Base-by-base conservation (phyloP, 1,140 invertebrate genomes). In the Euglossa dilemma region DNA sequence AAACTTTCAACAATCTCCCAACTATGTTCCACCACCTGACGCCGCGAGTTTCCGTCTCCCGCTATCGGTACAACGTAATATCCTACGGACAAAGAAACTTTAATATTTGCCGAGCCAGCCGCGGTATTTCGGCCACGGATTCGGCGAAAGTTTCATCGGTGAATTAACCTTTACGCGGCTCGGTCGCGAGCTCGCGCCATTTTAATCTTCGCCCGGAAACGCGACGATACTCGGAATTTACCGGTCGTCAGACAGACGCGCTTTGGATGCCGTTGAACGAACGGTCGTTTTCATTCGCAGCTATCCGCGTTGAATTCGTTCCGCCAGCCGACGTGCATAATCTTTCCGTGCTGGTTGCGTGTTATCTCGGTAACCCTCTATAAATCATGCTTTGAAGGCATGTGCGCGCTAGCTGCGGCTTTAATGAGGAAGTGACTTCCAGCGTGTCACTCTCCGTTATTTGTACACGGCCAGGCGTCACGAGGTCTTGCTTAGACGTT, bases 381-480 rank as follows among this genome's bases (percentile, higher is more conserved):
- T 66, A 81, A 81, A 83, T 77, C 80, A 83, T 77, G 74, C 73
- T 83, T 77, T 83, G 64, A 70, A 70, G 36, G 64, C 54, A 25
- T 78, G 54, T 63, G 64, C 16, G 56, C 52, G 16, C 12, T 36
- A n/a, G 74, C 74, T 57, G 28, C 45, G 63, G 45, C 45, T 69
- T 90, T 90, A 90, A 90, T 90, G 87, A 90, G 87, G 89, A 90
- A 90, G 84, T 85, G 72, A 81, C 85, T 88, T 67, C 59, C 57
- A 83, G 74, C 75, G 80, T 71, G 80, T 87, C 84, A 79, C 59
- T 73, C 54, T 36, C 57, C 54, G 66, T 69, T 75, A 52, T 70
- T 85, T 82, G 63, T 70, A 77, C 73, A 70, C 25, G 50, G 20
- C 8, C 20, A 23, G 28, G 59, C 45, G 45, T 79, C 69, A 8